Evolutionary conservation across 1,140 invertebrate genomes (phyloP).

Genomic region (Tetragnatha versicolor): DNA sequence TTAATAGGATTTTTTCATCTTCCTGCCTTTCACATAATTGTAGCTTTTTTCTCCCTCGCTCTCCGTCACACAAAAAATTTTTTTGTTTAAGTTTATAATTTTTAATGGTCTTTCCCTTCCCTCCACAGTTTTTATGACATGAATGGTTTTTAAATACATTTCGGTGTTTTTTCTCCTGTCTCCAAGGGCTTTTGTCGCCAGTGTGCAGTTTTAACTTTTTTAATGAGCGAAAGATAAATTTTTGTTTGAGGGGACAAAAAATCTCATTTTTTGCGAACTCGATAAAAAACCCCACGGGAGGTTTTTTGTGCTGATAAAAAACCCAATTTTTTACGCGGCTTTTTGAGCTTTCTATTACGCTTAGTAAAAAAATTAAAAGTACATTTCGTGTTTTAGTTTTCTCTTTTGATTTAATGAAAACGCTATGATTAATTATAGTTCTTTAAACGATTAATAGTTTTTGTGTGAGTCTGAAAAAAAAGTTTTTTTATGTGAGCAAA

Average conservation of each 20-base stretch:
- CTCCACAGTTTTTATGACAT: conserved; percentile 12
- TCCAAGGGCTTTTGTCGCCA: conserved; percentile 5
- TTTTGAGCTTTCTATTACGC: conserved; percentile 39
- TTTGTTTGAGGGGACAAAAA: conserved; percentile 2
- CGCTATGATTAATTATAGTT: conserved; percentile 51
- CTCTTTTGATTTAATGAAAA: conserved; percentile 55
- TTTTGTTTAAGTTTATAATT: not conserved
- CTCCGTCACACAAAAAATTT: no score
- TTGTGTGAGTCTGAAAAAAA: conserved; percentile 18
- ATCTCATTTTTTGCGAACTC: conserved; percentile 5
- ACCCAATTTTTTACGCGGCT: not conserved
- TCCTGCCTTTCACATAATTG: conserved; percentile 41
- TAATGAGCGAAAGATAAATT: conserved; percentile 43
- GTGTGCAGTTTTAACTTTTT: conserved; percentile 29
- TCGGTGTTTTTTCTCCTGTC: not conserved
- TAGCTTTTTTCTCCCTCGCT: conserved; percentile 15
- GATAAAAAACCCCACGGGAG: conserved; percentile 32
- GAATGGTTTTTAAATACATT: conserved; percentile 28
- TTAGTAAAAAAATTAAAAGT: conserved; percentile 9
- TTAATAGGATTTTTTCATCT: conserved; percentile 50
- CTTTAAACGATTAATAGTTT: conserved; percentile 39
- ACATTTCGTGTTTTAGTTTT: conserved; percentile 9
- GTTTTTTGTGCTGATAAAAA: conserved; percentile 21
- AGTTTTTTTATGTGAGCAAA: conserved; percentile 21
- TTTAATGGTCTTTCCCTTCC: not conserved